Conservation (phyloP, 2,797 vertebrate species). For the Chelmon rostratus region DNA sequence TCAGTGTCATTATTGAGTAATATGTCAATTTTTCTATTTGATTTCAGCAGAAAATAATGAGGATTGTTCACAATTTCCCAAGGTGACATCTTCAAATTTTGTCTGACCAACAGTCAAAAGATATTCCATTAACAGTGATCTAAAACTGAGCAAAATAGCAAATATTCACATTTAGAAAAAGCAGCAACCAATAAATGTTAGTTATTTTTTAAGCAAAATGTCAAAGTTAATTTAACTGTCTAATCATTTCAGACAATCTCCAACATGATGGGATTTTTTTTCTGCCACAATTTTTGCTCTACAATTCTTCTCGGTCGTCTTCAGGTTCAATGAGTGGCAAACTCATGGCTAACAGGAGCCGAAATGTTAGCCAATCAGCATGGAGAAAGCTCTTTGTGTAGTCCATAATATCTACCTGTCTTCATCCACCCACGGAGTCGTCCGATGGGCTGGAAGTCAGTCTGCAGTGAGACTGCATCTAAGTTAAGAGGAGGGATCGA, state of each 20-base stretch:
- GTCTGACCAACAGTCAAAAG: background rate
- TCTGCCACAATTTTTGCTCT: background rate
- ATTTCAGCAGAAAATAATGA: background rate
- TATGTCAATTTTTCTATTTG: background rate
- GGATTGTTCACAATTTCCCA: background rate
- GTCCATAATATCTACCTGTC: background rate
- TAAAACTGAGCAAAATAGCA: background rate
- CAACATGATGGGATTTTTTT: background rate
- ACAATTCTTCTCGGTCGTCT: background rate
- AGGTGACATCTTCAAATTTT: background rate
- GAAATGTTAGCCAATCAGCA: background rate
- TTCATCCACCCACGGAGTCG: background rate
- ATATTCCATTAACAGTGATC: background rate
- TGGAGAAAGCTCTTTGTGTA: background rate
- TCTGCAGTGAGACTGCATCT: slow-evolving; percentile 17
- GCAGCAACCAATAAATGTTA: background rate
- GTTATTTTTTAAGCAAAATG: background rate
- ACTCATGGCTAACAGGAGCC: background rate
- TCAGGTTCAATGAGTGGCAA: background rate
- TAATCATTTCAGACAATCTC: background rate
- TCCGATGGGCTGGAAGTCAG: slow-evolving; percentile 8
- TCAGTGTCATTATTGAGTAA: background rate
- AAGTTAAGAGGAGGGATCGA: slow-evolving; percentile 5
- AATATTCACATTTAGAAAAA: slow-evolving; percentile 4
- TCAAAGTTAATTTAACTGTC: background rate